Base-by-base conservation (phyloP, 2,888 invertebrate genomes). In the Sylvicola fuscatus region DNA sequence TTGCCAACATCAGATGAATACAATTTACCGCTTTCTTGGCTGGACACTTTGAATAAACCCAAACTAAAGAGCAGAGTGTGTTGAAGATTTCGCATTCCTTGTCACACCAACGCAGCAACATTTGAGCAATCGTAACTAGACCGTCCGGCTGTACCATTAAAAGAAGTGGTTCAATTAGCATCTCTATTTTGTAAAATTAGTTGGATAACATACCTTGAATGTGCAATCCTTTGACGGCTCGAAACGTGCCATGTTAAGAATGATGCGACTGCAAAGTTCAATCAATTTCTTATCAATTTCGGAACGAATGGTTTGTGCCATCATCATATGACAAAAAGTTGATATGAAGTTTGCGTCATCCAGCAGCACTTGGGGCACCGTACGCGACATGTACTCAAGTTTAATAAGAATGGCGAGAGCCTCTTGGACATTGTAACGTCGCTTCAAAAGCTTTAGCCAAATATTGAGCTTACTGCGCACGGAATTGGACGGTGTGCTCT, bases 191-290 rank as follows among this genome's bases (percentile, higher is more conserved):
- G n/a, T n/a, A n/a, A n/a, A n/a, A n/a, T n/a, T n/a, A n/a, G n/a
- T n/a, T 13, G 26, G 21, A 13, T 10, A 31, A 38, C 52, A 59
- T 48, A 69, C 68, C 51, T 63, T 61, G 52, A 74, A 74, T 37
- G 70, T 68, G 44, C 66, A 65, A 1, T 63, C 61, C 8, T 65
- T 69, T 0, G 74, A 74, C 34, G 61, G 54, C 35, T 60, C 60
- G 44, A 71, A 73, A 38, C 77, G 68, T 10, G 70, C 65, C 41
- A 80, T 54, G 47, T 77, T 79, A 31, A 78, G 66, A 26, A 80
- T 62, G 31, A 78, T 65, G 13, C 56, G 50, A 40, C 59, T 55
- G 42, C 59, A 58, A 5, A 53, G 47, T 42, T 56, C 53, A 37
- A 59, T 58, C 14, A 58, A 40, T 40, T 56, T 52, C 39, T 58